Base-by-base conservation (phyloP, 2,888 invertebrate genomes). In the Lottia gigantea region DNA sequence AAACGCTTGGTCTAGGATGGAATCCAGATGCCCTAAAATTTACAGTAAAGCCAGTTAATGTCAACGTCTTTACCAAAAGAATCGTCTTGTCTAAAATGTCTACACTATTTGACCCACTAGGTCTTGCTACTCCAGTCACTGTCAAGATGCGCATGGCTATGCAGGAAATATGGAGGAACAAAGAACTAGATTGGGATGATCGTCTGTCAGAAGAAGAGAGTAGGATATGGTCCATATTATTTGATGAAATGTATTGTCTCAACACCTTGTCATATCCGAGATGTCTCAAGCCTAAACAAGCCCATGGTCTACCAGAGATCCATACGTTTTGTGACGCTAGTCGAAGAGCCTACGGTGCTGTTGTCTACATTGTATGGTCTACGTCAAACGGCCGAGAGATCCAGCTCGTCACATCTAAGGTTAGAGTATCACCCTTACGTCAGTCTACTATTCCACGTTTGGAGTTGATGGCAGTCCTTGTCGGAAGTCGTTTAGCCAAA, bases 361-460 rank as follows among this genome's bases (percentile, higher is more conserved):
- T 47, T 11, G 49, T 40, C 25, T 26, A 49, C 26, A 15, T 66
- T 2, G 16, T 49, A 26, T 66, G 55, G 55, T 31, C 23, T 8
- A 49, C 55, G 8, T 11, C 6, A 6, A 40, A n/a, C 1, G 26
- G 31, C 23, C 23, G 26, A 23, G 40, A 31, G 3, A 25, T 66
- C 6, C 47, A 49, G 7, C 16, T 66, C 23, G 49, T 66, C 14
- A 31, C 66, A 4, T 25, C 66, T 4, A 69, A 69, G 26, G 49
- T 46, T 12, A 63, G 69, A 19, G 69, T 69, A 16, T 46, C 69
- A 14, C 69, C 64, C 15, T 23, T 69, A 23, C 31, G 19, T 16
- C 64, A 69, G 45, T 46, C 47, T 14, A 69, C 69, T 0, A 64
- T 69, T 31, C 55, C 64, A 12, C 64, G 69, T 11, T 46, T 69